Conservation (phyloP, 1,140 invertebrate genomes). For the Diorhabda sublineata region DNA sequence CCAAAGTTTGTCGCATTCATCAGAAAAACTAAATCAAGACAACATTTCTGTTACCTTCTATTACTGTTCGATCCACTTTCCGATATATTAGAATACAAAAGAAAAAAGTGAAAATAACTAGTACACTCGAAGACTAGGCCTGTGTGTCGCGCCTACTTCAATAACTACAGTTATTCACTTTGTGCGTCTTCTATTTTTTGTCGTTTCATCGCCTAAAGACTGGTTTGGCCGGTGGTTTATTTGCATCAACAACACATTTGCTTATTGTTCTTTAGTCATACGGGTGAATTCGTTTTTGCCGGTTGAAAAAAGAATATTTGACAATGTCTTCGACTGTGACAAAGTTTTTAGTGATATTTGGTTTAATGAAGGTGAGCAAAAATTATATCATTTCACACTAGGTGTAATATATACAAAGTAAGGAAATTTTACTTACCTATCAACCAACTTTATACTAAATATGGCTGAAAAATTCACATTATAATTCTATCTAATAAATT, state of each 20-base stretch:
- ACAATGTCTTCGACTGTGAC: no score
- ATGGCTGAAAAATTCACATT: no score
- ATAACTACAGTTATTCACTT: background rate
- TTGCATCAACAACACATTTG: background rate
- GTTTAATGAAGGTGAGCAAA: no score
- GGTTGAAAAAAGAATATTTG: background rate
- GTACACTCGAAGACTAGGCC: background rate
- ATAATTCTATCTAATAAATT: no score
- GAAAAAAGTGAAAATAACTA: background rate
- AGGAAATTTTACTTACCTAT: no score
- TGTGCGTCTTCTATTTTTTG: background rate
- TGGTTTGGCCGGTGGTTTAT: background rate
- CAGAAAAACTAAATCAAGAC: no score
- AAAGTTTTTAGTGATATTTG: no score
- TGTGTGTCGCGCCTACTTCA: background rate
- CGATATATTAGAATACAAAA: background rate
- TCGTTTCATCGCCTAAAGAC: background rate
- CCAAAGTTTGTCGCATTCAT: no score
- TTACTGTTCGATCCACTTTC: background rate
- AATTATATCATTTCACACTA: no score
- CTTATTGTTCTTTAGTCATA: constrained; percentile 1
- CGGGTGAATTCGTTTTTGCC: background rate
- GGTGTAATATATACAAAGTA: no score
- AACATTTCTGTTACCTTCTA: no score
- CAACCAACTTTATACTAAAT: no score